Base-by-base conservation (phyloP, 2,888 invertebrate genomes). In the Noctua pronuba region DNA sequence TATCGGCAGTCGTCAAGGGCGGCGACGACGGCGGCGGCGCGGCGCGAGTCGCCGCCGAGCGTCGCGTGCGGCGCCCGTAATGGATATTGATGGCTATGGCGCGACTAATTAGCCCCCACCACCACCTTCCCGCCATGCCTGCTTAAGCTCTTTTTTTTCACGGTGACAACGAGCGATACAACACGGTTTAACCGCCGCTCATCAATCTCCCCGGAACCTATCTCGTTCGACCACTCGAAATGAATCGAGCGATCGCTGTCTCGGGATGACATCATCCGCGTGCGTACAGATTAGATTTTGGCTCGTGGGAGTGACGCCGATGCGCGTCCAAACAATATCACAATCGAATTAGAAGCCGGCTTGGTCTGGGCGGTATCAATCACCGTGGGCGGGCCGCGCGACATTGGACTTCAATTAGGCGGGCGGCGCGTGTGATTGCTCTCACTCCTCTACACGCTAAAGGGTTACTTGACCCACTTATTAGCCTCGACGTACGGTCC, bases 321-420 rank as follows among this genome's bases (percentile, higher is more conserved):
- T 89, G 92, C 88, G 92, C 93, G 93, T 92, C 92, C 93, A 94
- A 95, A 95, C 95, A 95, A 94, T 95, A 94, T 94, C 92, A 94
- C 94, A 95, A 95, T 95, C 94, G 94, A 95, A 95, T 96, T 95
- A 95, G 95, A 95, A 92, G 93, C 93, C 91, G 92, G 90, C 91
- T 91, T 91, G 92, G 92, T 92, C 93, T 93, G 94, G 94, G 93
- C 93, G 94, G 95, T 95, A 96, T 96, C 95, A 96, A 96, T 96
- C 96, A 95, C 95, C 94, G 95, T 94, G 95, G 96, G 96, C 95
- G 96, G 94, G 94, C 94, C 88, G 94, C 91, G 93, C 95, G 96
- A 96, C 96, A 96, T 95, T 96, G 96, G 96, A 95, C 95, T 96
- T 96, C 96, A 96, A 96, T 96, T 96, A 96, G 96, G 94, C 95